Conservation (phyloP, 1,140 invertebrate species). For the Saccostrea echinata region DNA sequence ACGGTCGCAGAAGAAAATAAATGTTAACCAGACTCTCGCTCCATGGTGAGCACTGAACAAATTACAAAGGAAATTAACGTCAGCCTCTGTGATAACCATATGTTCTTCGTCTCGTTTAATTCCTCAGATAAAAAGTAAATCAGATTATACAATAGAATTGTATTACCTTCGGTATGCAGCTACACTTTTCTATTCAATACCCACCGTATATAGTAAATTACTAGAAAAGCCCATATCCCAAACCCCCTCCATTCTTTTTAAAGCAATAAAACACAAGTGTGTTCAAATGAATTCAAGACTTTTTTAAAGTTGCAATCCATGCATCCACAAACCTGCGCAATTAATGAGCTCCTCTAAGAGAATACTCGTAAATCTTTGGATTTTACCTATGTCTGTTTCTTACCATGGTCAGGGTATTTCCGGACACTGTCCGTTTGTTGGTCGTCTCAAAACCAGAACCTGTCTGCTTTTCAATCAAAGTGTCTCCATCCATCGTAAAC, state of each 20-base stretch:
- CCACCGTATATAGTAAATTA: too few species aligned
- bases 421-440: conserved; percentile 49
- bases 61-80: conserved; percentile 7
- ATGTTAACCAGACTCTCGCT: not conserved
- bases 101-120: not conserved
- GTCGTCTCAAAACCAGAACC: conserved; percentile 49
- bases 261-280: too few species aligned
- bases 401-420: conserved; percentile 54
- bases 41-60: not conserved
- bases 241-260: too few species aligned
- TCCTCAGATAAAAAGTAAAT: not conserved
- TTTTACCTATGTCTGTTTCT: not conserved
- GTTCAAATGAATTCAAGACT: too few species aligned
- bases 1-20: not conserved
- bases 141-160: not conserved
- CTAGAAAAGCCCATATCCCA: too few species aligned
- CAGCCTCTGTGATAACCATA: not conserved
- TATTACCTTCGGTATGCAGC: too few species aligned
- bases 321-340: too few species aligned
- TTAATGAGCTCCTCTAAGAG: too few species aligned
- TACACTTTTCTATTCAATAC: too few species aligned
- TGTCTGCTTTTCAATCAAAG: conserved; percentile 45
- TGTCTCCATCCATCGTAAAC: conserved; percentile 40
- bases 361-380: not conserved
- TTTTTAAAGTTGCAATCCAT: too few species aligned